Evolutionary conservation across 2,113 vertebrate species (phyloP), one percentile per base, ranked within the genome.

Genomic region (Takifugu flavidus): DNA sequence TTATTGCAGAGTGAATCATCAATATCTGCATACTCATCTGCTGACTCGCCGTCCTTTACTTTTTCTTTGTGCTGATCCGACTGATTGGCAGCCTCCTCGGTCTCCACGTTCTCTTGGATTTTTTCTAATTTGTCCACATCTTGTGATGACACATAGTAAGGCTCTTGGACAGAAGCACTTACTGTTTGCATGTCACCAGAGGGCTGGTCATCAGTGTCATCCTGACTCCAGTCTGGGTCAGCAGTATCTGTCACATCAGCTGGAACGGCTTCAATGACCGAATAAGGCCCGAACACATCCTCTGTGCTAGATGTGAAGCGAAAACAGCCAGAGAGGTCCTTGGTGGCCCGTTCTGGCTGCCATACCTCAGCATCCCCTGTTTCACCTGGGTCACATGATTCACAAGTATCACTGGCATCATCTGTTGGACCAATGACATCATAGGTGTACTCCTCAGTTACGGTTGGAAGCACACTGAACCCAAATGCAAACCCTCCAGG

Each of bases 11-110:
- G 59, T 1, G 87, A 78, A 25, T 89, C 86, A 0, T 89, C 86
- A 42, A 92, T 91, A 70, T 92, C 82, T 11, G 89, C 90, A 56
- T 92, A 92, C 74, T 92, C 91, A 82, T 90, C 87, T 27, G 85
- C 72, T 49, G 72, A 84, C 49, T 91, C 88, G 1, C n/a, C 53
- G 14, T 80, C 85, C 29, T 83, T 82, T 56, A 45, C 29, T 25
- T 67, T 70, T 42, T 83, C 80, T 65, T 64, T 72, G 20, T 58
- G 54, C 34, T 75, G 66, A 57, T 52, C 42, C 14, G 49, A 62
- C 57, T 42, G 57, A 49, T 83, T 69, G 1, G 20, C 42, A 29
- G 10, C 55, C 6, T 71, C 59, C 14, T 77, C 72, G 12, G 13
- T 57, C 34, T 65, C 61, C 25, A 26, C 59, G 49, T 82, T 55